Evolutionary conservation across 2,797 vertebrate species (phyloP).

Genomic region (Nasua narica): DNA sequence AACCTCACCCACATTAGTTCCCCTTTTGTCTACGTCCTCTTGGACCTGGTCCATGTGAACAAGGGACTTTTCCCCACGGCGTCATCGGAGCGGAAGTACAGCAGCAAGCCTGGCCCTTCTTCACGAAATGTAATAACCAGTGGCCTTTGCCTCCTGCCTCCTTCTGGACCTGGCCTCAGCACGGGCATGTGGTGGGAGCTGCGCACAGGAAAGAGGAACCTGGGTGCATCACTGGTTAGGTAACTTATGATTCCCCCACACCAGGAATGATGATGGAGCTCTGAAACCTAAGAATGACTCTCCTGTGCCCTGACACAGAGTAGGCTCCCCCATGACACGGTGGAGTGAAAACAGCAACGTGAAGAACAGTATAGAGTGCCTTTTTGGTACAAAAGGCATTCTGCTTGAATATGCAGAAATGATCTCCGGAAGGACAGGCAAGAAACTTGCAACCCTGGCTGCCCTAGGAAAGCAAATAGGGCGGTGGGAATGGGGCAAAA

Average conservation of each 20-base stretch:
- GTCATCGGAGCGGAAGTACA: fast-evolving
- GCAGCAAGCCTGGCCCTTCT: fast-evolving
- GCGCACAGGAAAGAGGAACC: neutral
- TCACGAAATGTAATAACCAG: fast-evolving
- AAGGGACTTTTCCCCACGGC: fast-evolving
- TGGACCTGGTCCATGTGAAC: fast-evolving
- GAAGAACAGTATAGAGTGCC: neutral
- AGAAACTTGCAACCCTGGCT: fast-evolving
- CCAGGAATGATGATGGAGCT: no score
- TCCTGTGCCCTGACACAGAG: neutral
- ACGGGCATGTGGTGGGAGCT: fast-evolving
- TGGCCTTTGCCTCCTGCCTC: neutral
- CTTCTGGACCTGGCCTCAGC: neutral
- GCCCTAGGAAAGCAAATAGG: no score
- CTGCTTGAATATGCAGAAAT: neutral
- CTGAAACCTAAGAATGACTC: neutral
- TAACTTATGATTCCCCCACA: neutral
- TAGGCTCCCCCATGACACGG: fast-evolving
- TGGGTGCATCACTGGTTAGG: neutral
- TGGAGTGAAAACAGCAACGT: fast-evolving
- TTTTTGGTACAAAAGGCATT: neutral
- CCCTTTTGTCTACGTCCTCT: no score
- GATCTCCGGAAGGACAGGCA: neutral
- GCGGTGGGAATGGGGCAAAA: fast-evolving
- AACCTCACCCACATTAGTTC: neutral